phyloP scores from a whole-genome alignment of 2,888 invertebrate species.

The Alviniconcha strummeri region DNA sequence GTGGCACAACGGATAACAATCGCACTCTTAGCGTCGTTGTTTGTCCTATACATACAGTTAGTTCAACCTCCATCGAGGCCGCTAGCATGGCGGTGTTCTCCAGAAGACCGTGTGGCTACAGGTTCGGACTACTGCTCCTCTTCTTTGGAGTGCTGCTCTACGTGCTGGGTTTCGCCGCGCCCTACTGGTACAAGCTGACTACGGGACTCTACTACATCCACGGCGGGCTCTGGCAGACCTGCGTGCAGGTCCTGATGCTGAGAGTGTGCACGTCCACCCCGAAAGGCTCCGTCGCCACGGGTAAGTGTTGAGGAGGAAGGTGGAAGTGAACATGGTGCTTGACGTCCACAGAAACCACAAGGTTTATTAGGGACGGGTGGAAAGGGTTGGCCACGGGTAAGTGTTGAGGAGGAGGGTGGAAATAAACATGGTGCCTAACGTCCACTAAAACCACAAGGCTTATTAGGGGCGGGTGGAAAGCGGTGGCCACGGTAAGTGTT shows the following conservation, averaged over 20 bases:
- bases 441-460: too few species aligned
- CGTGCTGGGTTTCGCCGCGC: neutral
- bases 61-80: too few species aligned
- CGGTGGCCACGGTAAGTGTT: too few species aligned
- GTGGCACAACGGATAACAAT: too few species aligned
- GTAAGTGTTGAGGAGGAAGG: neutral
- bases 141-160: neutral
- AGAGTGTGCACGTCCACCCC: neutral
- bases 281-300: neutral
- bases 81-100: neutral
- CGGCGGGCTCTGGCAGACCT: constrained; percentile 20
- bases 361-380: too few species aligned
- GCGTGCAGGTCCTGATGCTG: neutral
- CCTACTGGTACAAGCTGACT: constrained; percentile 17
- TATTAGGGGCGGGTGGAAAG: too few species aligned
- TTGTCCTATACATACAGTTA: too few species aligned
- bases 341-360: too few species aligned
- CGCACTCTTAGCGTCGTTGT: too few species aligned
- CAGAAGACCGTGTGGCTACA: neutral
- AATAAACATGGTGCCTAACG: too few species aligned
- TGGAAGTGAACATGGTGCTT: neutral
- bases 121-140: neutral
- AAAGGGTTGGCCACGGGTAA: too few species aligned
- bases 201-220: neutral
- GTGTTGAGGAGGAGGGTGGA: too few species aligned